Evolutionary conservation across 2,113 vertebrate species (phyloP), one percentile per base, ranked within the genome.

Genomic region (Helogale parvula): DNA sequence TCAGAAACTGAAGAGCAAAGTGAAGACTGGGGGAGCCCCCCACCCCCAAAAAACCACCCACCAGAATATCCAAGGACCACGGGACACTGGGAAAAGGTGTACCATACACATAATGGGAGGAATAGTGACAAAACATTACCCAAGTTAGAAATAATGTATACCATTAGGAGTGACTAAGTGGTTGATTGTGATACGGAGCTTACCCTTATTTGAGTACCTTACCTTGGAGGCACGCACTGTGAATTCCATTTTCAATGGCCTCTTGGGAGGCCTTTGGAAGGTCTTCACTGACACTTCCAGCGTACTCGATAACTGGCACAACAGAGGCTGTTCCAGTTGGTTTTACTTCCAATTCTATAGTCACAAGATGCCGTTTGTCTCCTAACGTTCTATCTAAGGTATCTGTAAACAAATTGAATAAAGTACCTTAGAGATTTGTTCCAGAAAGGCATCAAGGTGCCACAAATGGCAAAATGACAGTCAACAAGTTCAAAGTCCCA

Each of bases 191-290:
- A 50, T 9, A 47, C 21, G 38, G 52, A 11, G 17, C 21, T 38
- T 31, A 25, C 50, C 60, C 27, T 68, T 6, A 60, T 4, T 47
- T 33, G 47, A 29, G n/a, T 52, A 10, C 14, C 94, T 97, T 98
- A 99, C 99, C 99, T 99, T 99, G 99, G 50, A 99, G 98, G 52
- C 98, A 99, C 0, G 99, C 99, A 94, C 99, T 99, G 0, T 95
- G 98, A 47, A 99, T 98, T 79, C 99, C 99, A 7, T 99, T 99
- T 98, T 99, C 99, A 98, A 99, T 45, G 1, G 99, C 99, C 76
- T 98, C 99, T 60, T 97, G 99, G 63, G 98, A 94, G 33, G 99
- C 99, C 68, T 98, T 52, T 0, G 98, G 87, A 29, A 99, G 97
- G 6, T 94, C 98, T 66, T 65, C 98, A 27, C 50, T 89, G 65